These are phyloP conservation scores for Nyctibius grandis DNA, from an alignment of 2,797 vertebrate genomes.

Conservation along the genomic window DNA sequence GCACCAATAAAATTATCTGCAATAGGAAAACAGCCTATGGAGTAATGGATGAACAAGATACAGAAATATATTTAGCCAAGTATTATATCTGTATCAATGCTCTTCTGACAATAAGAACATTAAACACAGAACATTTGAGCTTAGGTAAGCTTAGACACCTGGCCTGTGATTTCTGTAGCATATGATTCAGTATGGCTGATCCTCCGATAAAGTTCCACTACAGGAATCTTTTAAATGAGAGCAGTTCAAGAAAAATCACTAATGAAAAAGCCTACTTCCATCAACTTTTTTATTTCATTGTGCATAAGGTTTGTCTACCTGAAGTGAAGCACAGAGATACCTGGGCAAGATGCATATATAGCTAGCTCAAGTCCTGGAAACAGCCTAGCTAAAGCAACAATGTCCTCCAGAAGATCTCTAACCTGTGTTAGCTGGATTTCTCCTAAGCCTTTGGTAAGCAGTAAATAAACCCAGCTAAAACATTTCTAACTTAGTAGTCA, in stretches of 20 bases:
- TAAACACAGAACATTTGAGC: background rate
- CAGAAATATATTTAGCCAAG: background rate
- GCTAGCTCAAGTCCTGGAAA: background rate
- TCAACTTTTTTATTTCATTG: background rate
- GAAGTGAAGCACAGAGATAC: background rate
- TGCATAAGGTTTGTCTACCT: fast-evolving
- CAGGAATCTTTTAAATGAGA: background rate
- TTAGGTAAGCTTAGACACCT: background rate
- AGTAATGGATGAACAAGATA: background rate
- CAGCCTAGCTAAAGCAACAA: background rate
- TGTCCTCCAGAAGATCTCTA: background rate
- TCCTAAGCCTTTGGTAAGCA: background rate
- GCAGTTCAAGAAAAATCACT: background rate
- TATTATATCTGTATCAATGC: background rate
- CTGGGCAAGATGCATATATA: background rate
- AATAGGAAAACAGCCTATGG: background rate
- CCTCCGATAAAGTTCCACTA: background rate
- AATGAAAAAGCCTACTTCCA: background rate
- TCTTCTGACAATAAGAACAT: background rate
- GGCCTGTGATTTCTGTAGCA: background rate
- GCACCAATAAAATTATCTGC: background rate
- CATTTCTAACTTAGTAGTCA: background rate
- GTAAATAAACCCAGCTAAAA: background rate
- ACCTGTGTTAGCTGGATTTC: background rate
- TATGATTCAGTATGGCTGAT: background rate